These are phyloP conservation scores for Rhabdomys pumilio DNA, from an alignment of 2,797 vertebrate species.

Conservation along the genomic window DNA sequence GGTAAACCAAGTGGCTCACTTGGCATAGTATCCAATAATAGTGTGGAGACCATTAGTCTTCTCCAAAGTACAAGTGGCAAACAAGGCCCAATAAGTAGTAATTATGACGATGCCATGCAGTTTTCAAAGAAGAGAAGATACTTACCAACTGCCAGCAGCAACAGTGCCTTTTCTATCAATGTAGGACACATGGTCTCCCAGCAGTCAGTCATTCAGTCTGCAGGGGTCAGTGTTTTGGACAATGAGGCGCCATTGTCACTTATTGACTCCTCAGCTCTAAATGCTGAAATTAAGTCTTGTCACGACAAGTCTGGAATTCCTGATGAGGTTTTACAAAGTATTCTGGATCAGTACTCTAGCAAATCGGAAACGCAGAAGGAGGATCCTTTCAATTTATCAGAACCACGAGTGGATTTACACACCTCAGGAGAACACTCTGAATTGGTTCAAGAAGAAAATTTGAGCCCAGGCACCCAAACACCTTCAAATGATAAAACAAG, in stretches of 20 bases:
- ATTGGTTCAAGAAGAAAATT: conserved; percentile 93
- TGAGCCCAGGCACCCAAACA: conserved; percentile 94
- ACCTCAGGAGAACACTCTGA: conserved; percentile 92
- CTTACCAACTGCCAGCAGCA: conserved; percentile 95
- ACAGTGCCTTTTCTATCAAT: conserved; percentile 94
- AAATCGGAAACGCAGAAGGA: conserved; percentile 97
- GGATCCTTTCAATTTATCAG: conserved; percentile 96
- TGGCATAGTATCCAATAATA: conserved; percentile 91
- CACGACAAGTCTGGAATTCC: conserved; percentile 99
- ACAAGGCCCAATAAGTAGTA: conserved; percentile 95
- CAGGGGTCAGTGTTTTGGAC: conserved; percentile 94
- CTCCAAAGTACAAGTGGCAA: conserved; percentile 95
- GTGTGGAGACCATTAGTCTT: conserved; percentile 94
- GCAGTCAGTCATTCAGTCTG: conserved; percentile 96
- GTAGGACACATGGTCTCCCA: conserved; percentile 96
- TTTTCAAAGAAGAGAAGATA: conserved; percentile 99
- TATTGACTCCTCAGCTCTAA: conserved; percentile 94
- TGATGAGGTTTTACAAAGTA: conserved; percentile 98
- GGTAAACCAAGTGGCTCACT: conserved; percentile 93
- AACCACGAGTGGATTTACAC: conserved; percentile 97
- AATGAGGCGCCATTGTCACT: conserved; percentile 95
- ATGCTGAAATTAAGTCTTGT: conserved; percentile 94
- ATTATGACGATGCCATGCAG: conserved; percentile 99
- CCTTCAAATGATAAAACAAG: conserved; percentile 95
- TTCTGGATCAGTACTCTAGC: conserved; percentile 98